Base-by-base conservation (phyloP, 2,797 vertebrate genomes). In the Myotis pilosus region DNA sequence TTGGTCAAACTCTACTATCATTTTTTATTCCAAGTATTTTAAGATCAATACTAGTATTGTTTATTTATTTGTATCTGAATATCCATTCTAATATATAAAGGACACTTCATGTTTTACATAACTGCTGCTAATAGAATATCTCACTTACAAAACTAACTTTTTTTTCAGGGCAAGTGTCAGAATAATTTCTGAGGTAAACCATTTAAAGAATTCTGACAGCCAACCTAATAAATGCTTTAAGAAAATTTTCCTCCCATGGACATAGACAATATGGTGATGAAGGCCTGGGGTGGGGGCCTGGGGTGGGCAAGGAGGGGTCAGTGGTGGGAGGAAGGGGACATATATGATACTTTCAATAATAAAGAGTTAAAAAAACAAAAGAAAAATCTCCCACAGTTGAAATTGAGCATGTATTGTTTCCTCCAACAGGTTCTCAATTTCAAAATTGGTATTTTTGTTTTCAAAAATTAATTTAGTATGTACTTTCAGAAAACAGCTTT, bases 161-260 rank as follows among this genome's bases (percentile, higher is more conserved):
- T 57, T 64, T 78, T 80, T 47, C 20, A 69, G 15, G 1, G 3
- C 28, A 76, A 78, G 5, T 4, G 30, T 41, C n/a, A 44, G 57
- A 93, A 72, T 8, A 96, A 66, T 78, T 93, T 94, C 10, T 55
- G 74, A 86, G 8, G 25, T 23, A 75, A 89, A 30, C 6, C 62
- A 72, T 66, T 75, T 75, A 88, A 95, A 41, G 81, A 69, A 33
- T 90, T 85, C 78, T 90, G 60, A 94, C 12, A 71, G 33, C 25
- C 17, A 87, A 30, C 1, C 30, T 87, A 79, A 90, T 20, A 75
- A 69, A 92, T 69, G 8, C 23, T 66, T 55, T 49, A 86, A 90
- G 23, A 81, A 87, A 53, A 71, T 33, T 0, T 30, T 25, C 49
- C 19, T 9, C 38, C 36, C 28, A 13, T 15, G 55, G 28, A 62